Evolutionary conservation across 2,113 vertebrate species (phyloP).

Genomic region (Aphyosemion australe): DNA sequence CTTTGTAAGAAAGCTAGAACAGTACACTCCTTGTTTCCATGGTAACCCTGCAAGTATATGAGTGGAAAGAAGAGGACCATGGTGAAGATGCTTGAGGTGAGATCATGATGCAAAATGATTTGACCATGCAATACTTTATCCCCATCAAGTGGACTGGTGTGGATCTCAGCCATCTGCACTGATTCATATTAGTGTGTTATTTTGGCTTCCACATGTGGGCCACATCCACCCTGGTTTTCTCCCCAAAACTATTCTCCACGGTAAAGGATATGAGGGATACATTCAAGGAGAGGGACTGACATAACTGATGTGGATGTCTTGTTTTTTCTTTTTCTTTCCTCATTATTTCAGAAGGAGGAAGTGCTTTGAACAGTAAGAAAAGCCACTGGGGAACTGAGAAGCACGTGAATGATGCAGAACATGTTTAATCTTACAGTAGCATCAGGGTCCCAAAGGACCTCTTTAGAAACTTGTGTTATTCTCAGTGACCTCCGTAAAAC

Average conservation of each 20-base stretch:
- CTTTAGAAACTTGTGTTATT: conserved; percentile 21
- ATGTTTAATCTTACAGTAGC: conserved; percentile 53
- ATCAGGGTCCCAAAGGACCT: conserved; percentile 38
- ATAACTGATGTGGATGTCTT: conserved; percentile 45
- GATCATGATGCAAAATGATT: conserved; percentile 56
- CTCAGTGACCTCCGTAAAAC: conserved; percentile 29
- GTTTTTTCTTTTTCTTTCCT: conserved; percentile 33
- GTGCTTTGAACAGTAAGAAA: conserved; percentile 63
- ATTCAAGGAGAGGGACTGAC: conserved; percentile 52
- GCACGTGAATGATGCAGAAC: conserved; percentile 49
- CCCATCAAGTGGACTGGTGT: conserved; percentile 13
- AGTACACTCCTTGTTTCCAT: conserved; percentile 73
- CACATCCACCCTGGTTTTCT: background rate
- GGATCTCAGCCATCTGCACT: conserved; percentile 5
- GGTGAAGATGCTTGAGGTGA: conserved; percentile 60
- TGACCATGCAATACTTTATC: conserved; percentile 37
- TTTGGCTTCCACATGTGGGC: background rate
- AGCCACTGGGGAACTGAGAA: conserved; percentile 48
- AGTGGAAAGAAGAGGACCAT: conserved; percentile 30
- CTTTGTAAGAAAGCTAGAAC: conserved; percentile 55
- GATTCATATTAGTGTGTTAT: background rate
- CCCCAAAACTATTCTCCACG: conserved; percentile 15
- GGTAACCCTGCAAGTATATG: conserved; percentile 57
- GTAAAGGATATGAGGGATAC: conserved; percentile 28
- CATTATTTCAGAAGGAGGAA: conserved; percentile 59